A percentile compares a stretch with the other conserved stretches of the same genome.
These are phyloP conservation scores for Fregetta grallaria DNA, from an alignment of 2,113 vertebrate genomes.

Conservation along the genomic window DNA sequence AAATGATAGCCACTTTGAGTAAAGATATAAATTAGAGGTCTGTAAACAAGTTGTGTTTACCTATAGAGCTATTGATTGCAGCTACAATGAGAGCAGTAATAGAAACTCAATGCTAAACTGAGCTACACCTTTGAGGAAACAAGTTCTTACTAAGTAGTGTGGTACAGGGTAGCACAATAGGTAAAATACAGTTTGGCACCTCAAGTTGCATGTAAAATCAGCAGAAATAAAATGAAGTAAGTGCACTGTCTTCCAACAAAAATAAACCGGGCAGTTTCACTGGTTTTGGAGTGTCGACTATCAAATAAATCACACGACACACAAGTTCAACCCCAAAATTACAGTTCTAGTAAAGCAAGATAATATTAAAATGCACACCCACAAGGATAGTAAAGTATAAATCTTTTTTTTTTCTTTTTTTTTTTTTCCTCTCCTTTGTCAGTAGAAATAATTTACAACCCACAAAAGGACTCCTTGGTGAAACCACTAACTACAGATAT, in stretches of 20 bases:
- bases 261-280: conserved; percentile 61
- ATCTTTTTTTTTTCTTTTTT: conserved; percentile 6
- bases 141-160: conserved; percentile 70
- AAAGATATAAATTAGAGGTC: conserved; percentile 82
- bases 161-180: conserved; percentile 66
- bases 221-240: conserved; percentile 66
- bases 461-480: conserved; percentile 77
- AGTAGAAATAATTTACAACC: conserved; percentile 82
- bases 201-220: conserved; percentile 71
- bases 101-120: conserved; percentile 72
- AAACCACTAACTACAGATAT: conserved; percentile 77
- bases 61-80: conserved; percentile 73
- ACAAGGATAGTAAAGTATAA: conserved; percentile 79
- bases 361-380: conserved; percentile 76
- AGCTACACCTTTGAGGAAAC: conserved; percentile 74
- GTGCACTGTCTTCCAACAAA: conserved; percentile 68
- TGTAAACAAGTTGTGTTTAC: conserved; percentile 75
- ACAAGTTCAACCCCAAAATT: conserved; percentile 70
- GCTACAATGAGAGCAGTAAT: conserved; percentile 75
- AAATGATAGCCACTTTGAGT: conserved; percentile 78
- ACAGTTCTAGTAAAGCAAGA: conserved; percentile 74
- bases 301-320: conserved; percentile 71
- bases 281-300: conserved; percentile 65
- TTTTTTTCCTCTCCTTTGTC: conserved; percentile 51
- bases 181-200: conserved; percentile 78